Evolutionary conservation across 2,888 invertebrate genomes (phyloP), one percentile per base, ranked within the genome.

Genomic region (Omphaloscelis lunosa): DNA sequence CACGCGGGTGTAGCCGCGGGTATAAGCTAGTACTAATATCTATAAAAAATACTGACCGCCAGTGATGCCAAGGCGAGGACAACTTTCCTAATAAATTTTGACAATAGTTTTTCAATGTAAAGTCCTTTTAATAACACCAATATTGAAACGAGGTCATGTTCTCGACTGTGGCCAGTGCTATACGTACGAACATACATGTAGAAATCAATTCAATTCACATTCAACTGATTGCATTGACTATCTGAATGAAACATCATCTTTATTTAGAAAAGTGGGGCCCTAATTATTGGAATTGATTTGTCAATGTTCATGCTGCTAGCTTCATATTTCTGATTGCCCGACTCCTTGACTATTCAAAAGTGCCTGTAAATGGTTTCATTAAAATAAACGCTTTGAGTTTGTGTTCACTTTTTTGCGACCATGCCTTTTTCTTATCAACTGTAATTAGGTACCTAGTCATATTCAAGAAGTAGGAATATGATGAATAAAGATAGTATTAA

Each of bases 141-240:
- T 75, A 72, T 72, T 77, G 56, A 61, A 58, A 66, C 84, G 70
- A 84, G 84, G 81, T 72, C 77, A 59, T 45, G 27, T 79, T 65
- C 53, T 66, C 51, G 59, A 17, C 58, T 59, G 51, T 61, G 58
- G 9, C 63, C 61, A 72, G 77, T 69, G 56, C 56, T 7, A 58
- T 56, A n/a, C 51, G 34, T 68, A 48, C 48, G 15, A 65, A 75
- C 12, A 66, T 29, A 79, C 72, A 71, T 82, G 86, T 84, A 86
- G 66, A 73, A 77, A 75, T 79, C 79, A 84, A 87, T 81, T 87
- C 70, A 72, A 84, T 77, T 84, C 80, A 71, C 84, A 86, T 84
- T 84, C 67, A 63, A 79, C 34, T 79, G 66, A 85, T 84, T 85
- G 77, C 12, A 69, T 80, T 69, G 85, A 61, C 27, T 69, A 65